Conservation (phyloP, 2,797 vertebrate species). For the Neostethus bicornis region DNA sequence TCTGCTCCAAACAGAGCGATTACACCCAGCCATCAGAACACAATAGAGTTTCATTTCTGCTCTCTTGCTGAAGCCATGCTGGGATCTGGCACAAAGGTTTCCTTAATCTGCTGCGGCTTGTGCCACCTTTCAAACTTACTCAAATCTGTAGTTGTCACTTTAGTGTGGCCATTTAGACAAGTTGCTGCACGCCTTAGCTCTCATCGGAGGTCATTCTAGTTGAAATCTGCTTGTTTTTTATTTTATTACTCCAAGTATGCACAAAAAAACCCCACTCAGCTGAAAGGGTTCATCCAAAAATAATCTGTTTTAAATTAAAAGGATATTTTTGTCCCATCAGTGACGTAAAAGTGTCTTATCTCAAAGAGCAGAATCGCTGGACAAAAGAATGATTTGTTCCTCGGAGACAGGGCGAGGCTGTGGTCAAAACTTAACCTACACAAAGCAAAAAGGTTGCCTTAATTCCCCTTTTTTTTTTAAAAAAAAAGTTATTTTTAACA, state of each 20-base stretch:
- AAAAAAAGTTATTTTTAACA: constrained; percentile 13
- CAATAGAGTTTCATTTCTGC: constrained; percentile 77
- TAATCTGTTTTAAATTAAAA: constrained; percentile 13
- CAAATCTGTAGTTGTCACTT: constrained; percentile 52
- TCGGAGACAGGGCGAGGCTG: constrained; percentile 9
- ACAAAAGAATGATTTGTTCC: constrained; percentile 62
- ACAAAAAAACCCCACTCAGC: neutral
- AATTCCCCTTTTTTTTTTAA: constrained; percentile 19
- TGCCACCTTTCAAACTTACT: constrained; percentile 63
- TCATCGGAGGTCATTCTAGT: constrained; percentile 11
- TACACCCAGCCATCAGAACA: constrained; percentile 77
- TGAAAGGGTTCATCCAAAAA: neutral
- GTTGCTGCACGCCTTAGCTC: constrained; percentile 23
- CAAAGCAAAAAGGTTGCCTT: constrained; percentile 47
- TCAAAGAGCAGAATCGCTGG: constrained; percentile 54
- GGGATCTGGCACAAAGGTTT: constrained; percentile 63
- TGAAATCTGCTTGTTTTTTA: neutral
- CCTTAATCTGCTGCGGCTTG: constrained; percentile 67
- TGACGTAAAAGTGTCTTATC: constrained; percentile 73
- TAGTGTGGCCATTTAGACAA: constrained; percentile 55
- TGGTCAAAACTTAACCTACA: constrained; percentile 21
- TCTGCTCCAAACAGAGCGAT: constrained; percentile 72
- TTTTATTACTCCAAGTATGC: neutral
- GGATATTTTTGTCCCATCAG: constrained; percentile 6
- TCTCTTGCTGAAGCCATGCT: constrained; percentile 57